Evolutionary conservation across 2,113 vertebrate species (phyloP).

Genomic region (Drymodes brunneopygia): DNA sequence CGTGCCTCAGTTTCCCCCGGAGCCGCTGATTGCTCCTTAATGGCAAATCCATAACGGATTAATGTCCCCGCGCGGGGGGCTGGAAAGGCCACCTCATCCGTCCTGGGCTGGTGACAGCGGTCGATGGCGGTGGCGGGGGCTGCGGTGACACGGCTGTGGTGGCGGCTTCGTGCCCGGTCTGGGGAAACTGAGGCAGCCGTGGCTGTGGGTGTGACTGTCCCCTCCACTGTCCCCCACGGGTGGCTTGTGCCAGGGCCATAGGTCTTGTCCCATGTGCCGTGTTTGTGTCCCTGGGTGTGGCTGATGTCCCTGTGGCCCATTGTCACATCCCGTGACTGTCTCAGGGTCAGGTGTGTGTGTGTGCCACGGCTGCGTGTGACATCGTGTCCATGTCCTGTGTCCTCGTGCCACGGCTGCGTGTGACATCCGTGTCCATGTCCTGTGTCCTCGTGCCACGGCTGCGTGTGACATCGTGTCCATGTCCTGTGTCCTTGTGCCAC

Average conservation of each 20-base stretch:
- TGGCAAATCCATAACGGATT: not conserved
- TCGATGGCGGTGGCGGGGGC: not conserved
- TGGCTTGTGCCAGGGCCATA: not conserved
- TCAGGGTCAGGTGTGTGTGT: fast-evolving
- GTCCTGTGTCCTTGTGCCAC: not conserved
- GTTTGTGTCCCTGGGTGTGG: not conserved
- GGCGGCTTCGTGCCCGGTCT: not conserved
- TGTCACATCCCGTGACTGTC: not conserved
- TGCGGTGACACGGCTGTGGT: not conserved
- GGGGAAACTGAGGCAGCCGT: not conserved
- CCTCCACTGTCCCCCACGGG: fast-evolving
- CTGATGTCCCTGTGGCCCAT: not conserved
- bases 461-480: not conserved
- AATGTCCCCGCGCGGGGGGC: not conserved
- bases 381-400: too few species aligned
- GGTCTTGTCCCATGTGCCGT: fast-evolving
- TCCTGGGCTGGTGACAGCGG: not conserved
- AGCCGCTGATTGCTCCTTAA: not conserved
- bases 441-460: fast-evolving
- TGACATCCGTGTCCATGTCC: not conserved
- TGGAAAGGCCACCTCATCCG: constrained; percentile 10
- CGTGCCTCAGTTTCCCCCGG: not conserved
- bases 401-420: not conserved
- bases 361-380: not conserved
- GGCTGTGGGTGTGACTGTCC: not conserved